Evolutionary conservation across 2,113 vertebrate genomes (phyloP), one percentile per base, ranked within the genome.

Genomic region (Lamprotornis superbus): DNA sequence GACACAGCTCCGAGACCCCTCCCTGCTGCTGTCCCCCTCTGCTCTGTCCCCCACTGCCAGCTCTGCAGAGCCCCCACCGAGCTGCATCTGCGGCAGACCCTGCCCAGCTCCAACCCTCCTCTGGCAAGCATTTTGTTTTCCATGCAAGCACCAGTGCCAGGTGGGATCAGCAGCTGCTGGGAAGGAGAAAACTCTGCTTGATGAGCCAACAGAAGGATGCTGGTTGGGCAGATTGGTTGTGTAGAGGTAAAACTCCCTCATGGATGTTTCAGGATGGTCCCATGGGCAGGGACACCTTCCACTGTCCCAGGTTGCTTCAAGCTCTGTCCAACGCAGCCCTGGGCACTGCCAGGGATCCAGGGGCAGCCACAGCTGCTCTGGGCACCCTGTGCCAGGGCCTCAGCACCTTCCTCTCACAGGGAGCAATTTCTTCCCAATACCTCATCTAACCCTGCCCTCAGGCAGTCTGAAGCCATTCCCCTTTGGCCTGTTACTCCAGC

Each of bases 1-100:
- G 39, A 15, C 11, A 50, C 39, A 79, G 49, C 53, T 55, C 30
- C 0, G 0, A 33, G n/a, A 15, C n/a, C 23, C 4, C 1, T 15
- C 24, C 3, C 13, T 35, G 46, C 39, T 57, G 44, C n/a, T 1
- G 3, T 27, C 8, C 35, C 13, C 28, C 31, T 55, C 37, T 40
- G 35, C 33, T 25, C 15, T n/a, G n/a, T n/a, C n/a, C n/a, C n/a
- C 30, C 30, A 1, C 37, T 15, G 9, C 40, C 31, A 56, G 22
- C 24, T 35, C 53, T 31, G 40, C 70, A 57, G 47, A 49, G 49
- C 33, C 74, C 20, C 2, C 2, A 53, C 19, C 0, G 3, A 24
- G 35, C 1, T 31, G 52, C 24, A 28, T 23, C 5, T 13, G 27
- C n/a, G 31, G 46, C 52, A 71, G 33, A 39, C 15, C 33, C 40